Evolutionary conservation across 2,888 invertebrate species (phyloP).

Genomic region (Podotricha telesiphe): DNA sequence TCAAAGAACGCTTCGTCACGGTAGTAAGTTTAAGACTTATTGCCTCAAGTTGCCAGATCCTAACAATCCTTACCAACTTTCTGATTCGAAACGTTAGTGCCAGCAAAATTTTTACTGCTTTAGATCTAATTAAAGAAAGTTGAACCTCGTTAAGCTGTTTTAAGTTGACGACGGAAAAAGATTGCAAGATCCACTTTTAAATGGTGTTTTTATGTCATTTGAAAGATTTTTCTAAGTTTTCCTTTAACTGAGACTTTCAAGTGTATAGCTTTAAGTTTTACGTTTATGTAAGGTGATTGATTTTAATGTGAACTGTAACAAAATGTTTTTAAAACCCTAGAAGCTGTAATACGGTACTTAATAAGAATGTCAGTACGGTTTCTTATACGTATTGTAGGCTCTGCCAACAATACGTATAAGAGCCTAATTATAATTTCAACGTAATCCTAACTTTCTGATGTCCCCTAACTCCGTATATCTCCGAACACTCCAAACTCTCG

Average conservation of each 20-base stretch:
- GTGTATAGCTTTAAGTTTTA: slow-evolving; percentile 1
- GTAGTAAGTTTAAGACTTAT: slow-evolving; percentile 62
- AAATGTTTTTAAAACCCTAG: no score
- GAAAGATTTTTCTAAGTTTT: slow-evolving; percentile 16
- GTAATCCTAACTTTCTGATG: no score
- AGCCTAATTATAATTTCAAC: no score
- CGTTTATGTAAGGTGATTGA: background rate
- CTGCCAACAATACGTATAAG: no score
- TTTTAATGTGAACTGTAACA: background rate
- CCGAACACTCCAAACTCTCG: no score
- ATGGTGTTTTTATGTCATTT: slow-evolving; percentile 26
- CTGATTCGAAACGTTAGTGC: slow-evolving; percentile 29
- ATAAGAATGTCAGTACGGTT: no score
- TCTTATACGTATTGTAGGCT: no score
- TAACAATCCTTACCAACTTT: slow-evolving; percentile 30
- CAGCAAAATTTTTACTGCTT: slow-evolving; percentile 33
- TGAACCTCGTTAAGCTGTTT: slow-evolving; percentile 37
- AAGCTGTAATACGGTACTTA: background rate
- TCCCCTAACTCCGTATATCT: no score
- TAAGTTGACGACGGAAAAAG: slow-evolving; percentile 35
- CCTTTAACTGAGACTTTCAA: slow-evolving; percentile 8
- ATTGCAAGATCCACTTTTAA: slow-evolving; percentile 23
- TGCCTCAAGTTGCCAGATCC: slow-evolving; percentile 43
- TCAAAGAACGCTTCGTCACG: slow-evolving; percentile 64
- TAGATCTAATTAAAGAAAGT: slow-evolving; percentile 38